Base-by-base conservation (phyloP, 2,797 vertebrate genomes). In the Sebastes nivosus region DNA sequence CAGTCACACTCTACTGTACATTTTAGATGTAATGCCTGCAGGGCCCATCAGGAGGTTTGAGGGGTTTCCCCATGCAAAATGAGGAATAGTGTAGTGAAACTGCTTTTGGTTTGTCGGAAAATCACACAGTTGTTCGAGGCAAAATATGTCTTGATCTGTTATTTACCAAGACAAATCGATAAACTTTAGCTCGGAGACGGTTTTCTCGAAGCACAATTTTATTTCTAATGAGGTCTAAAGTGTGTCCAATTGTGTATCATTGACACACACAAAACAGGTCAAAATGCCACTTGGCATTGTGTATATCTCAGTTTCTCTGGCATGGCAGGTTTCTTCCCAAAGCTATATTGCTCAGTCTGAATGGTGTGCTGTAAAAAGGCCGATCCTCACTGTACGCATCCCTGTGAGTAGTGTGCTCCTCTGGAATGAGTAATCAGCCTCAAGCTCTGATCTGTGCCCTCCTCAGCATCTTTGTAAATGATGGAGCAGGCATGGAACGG, bases 381-480 rank as follows among this genome's bases (percentile, higher is more conserved):
- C 30, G 58, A 57, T 57, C 52, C 38, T 69, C n/a, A 22, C 54
- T 66, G 27, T 16, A 16, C 11, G 22, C 60, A 29, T 54, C 20
- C 29, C 68, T 25, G 29, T 27, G 67, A 46, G 61, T 42, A n/a
- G 2, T 55, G 69, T 74, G 34, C 22, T 71, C 71, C 20, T n/a
- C 60, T 54, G 32, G 38, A 18, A 69, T 60, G 60, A 72, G 70
- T 67, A 71, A 81, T 83, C 61, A 85, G 30, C 42, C 66, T 67
- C 20, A 66, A 42, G 60, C 52, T 75, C 22, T 75, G 52, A 68
- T 6, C 79, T 67, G 36, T 16, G 34, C 8, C 34, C 27, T 25
- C 12, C 13, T 77, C 24, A 69, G 30, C 46, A 34, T 5, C 30
- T 72, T 38, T 54, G 34, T 38, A 29, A 75, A 27, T 77, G 67